Evolutionary conservation across 1,140 invertebrate species (phyloP), one percentile per base, ranked within the genome.

Genomic region (Drosophila tristis): DNA sequence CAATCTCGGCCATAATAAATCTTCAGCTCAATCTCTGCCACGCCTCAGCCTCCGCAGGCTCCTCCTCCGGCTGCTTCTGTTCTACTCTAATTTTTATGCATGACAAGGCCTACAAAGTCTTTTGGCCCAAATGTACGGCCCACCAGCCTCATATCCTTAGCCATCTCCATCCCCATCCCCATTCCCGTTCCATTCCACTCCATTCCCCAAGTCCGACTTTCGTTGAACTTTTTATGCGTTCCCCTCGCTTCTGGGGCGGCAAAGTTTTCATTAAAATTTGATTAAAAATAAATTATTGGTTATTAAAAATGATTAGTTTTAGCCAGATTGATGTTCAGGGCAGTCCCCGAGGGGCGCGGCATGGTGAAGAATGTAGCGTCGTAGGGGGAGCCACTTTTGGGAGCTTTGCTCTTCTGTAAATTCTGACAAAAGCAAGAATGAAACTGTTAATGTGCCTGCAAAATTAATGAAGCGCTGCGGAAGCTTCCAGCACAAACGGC

Each of bases 251-350:
- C 42, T 16, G 72, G 72, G 72, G 72, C 71, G 74, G 74, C 66
- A 75, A 58, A 82, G 71, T 84, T 87, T 87, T 89, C 82, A 87
- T 87, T 87, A 87, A 87, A 89, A 75, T 87, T 87, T 87, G 79
- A 87, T 87, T 89, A 87, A 84, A 87, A 87, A 79, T 89, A 87
- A 89, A 87, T 87, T 87, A 87, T 87, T 87, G 79, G 84, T 87
- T 87, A 87, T 87, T 87, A 90, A 87, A 89, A 87, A 87, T 90
- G 84, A 87, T 89, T 89, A 89, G 84, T 87, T 87, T 87, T 54
- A 63, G 54, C 78, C 74, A 50, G 78, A 74, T 43, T 58, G 75
- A 63, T 48, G 72, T 26, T 63, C 53, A 31, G 45, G 11, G 29
- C 43, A 55, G 61, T 63, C 62, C 45, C 35, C 35, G 29, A 15